Evolutionary conservation across 2,888 invertebrate genomes (phyloP).

Genomic region (Hyposoter dolosus): DNA sequence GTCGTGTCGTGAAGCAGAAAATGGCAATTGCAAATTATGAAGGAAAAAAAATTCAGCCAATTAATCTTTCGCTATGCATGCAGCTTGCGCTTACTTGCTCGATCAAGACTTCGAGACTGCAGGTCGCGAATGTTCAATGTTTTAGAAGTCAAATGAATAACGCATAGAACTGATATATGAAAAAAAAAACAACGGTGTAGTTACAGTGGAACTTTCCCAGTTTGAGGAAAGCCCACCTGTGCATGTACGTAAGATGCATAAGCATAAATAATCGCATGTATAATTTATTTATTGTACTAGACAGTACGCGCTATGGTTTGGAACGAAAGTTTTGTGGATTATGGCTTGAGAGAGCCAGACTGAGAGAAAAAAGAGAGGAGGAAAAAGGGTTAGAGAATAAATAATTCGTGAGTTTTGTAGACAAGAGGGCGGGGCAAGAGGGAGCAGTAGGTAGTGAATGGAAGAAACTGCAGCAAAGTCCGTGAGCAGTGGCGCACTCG

Average conservation of each 20-base stretch:
- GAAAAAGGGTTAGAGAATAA: constrained; percentile 41
- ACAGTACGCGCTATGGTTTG: constrained; percentile 12
- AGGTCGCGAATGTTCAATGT: too few species aligned
- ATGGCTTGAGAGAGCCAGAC: constrained; percentile 38
- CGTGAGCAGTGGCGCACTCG: constrained; percentile 23
- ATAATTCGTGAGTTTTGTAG: constrained; percentile 55
- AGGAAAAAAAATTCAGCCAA: background rate
- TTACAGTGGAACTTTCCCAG: background rate
- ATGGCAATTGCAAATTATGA: background rate
- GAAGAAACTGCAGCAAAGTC: constrained; percentile 47
- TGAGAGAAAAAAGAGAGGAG: constrained; percentile 1
- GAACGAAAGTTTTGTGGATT: constrained; percentile 50
- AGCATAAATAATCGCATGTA: constrained; percentile 41
- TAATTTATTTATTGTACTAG: constrained; percentile 35
- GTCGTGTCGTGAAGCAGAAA: background rate
- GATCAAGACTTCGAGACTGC: too few species aligned
- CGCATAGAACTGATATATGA: background rate
- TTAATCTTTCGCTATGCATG: background rate
- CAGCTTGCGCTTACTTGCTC: too few species aligned
- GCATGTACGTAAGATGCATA: background rate
- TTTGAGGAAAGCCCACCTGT: background rate
- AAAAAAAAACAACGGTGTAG: background rate
- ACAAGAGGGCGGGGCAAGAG: constrained; percentile 46
- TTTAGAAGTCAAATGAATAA: too few species aligned
- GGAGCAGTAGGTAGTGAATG: constrained; percentile 58